Evolutionary conservation across 2,113 vertebrate species (phyloP).

Genomic region (Xiphorhynchus elegans): DNA sequence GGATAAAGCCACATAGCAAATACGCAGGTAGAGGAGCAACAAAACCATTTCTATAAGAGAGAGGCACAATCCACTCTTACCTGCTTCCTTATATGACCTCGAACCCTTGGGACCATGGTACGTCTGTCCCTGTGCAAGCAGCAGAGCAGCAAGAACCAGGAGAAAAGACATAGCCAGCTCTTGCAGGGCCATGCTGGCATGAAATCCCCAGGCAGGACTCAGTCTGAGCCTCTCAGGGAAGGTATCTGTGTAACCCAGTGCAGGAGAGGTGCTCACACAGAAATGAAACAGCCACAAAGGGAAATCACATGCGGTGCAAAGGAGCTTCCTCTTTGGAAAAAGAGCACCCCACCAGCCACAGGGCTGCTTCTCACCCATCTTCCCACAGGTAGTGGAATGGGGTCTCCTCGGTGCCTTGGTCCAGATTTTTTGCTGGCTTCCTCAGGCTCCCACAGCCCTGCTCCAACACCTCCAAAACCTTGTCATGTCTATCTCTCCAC

Average conservation of each 20-base stretch:
- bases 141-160: neutral
- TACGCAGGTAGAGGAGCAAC: fast-evolving
- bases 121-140: fast-evolving
- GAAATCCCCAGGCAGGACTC: fast-evolving
- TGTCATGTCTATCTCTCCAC: neutral
- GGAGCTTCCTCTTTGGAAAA: constrained; percentile 31
- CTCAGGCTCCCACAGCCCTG: neutral
- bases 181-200: neutral
- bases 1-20: fast-evolving
- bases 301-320: neutral
- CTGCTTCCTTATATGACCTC: fast-evolving
- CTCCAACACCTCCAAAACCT: neutral
- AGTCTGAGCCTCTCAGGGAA: fast-evolving
- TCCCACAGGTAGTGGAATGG: fast-evolving
- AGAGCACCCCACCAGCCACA: fast-evolving
- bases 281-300: neutral
- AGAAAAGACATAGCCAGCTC: neutral
- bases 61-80: neutral
- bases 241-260: fast-evolving
- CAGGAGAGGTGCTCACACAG: neutral
- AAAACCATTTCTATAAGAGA: neutral
- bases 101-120: fast-evolving
- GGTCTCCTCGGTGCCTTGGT: neutral
- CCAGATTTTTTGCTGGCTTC: neutral
- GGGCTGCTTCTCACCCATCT: neutral